phyloP scores from a whole-genome alignment of 2,113 vertebrate species.

The Rhipidura dahli region DNA sequence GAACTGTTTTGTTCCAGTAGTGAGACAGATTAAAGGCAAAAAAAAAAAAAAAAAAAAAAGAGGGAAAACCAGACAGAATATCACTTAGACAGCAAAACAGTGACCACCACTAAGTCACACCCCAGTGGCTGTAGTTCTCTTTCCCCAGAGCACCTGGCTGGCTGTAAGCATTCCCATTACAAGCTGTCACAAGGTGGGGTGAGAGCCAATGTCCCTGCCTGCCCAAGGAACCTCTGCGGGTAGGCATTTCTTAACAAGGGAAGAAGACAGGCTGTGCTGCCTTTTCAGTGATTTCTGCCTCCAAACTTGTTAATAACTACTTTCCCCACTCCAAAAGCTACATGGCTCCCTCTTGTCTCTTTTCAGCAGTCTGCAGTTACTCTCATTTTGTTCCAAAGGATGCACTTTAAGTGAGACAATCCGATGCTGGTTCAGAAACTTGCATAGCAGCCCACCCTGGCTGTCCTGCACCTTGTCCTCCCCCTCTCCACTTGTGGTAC shows the following conservation, averaged over 20 bases:
- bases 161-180: neutral
- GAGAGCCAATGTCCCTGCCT: accelerated
- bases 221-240: neutral
- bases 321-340: neutral
- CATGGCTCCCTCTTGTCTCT: neutral
- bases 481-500: accelerated
- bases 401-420: neutral
- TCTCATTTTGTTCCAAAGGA: neutral
- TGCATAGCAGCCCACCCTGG: accelerated
- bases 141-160: neutral
- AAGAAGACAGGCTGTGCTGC: neutral
- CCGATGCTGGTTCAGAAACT: neutral
- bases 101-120: neutral
- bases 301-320: neutral
- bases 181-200: neutral
- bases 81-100: neutral
- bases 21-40: neutral
- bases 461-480: neutral
- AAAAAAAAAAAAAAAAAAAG: neutral
- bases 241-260: neutral
- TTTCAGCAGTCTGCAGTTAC: neutral
- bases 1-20: neutral
- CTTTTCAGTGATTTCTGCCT: neutral
- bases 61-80: neutral
- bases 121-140: neutral